These are phyloP conservation scores for Dione vanillae DNA, from an alignment of 2,888 invertebrate species.

Conservation along the genomic window DNA sequence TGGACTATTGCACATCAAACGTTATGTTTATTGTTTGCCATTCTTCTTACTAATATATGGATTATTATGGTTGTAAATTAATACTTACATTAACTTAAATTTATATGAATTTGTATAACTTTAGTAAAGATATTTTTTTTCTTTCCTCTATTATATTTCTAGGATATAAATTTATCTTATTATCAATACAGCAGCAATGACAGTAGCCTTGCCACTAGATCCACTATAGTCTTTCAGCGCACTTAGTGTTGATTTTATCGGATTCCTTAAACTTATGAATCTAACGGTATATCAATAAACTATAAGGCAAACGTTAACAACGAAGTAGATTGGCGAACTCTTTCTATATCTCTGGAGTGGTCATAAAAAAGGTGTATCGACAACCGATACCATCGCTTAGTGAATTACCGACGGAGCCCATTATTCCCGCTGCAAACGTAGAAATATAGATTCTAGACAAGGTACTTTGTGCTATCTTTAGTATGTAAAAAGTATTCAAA, in stretches of 20 bases:
- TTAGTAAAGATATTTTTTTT: too few relatives aligned
- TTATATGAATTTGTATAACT: too few relatives aligned
- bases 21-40: constrained; percentile 66
- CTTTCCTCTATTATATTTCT: not conserved
- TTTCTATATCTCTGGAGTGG: constrained; percentile 68
- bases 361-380: constrained; percentile 79
- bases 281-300: constrained; percentile 39
- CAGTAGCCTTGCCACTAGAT: constrained; percentile 8
- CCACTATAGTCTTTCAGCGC: not conserved
- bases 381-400: constrained; percentile 77
- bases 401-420: constrained; percentile 72
- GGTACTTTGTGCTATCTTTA: constrained; percentile 7
- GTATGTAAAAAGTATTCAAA: not conserved
- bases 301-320: constrained; percentile 41
- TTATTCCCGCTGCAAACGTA: constrained; percentile 63
- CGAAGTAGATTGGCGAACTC: constrained; percentile 61
- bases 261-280: constrained; percentile 32
- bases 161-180: not conserved
- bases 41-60: constrained; percentile 59
- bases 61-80: too few relatives aligned
- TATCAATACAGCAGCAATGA: not conserved
- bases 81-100: too few relatives aligned
- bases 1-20: constrained; percentile 68
- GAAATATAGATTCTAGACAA: constrained; percentile 57
- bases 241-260: constrained; percentile 23